Evolutionary conservation across 2,113 vertebrate genomes (phyloP).

Genomic region (Corythaeola cristata): DNA sequence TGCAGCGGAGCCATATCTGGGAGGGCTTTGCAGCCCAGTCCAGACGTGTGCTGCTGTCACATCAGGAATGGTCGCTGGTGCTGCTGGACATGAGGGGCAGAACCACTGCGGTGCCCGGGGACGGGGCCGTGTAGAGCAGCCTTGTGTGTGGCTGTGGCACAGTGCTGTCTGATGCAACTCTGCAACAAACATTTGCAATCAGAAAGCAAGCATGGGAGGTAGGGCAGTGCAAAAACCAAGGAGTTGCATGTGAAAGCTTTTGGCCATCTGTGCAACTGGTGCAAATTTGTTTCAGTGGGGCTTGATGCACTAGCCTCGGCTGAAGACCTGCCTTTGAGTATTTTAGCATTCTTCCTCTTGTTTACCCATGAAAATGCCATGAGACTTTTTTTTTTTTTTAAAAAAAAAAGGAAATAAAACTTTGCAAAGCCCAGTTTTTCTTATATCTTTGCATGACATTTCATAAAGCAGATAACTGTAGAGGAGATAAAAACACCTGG

Average conservation of each 20-base stretch:
- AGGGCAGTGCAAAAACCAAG: not conserved
- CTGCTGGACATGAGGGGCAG: not conserved
- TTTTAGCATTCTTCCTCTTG: not conserved
- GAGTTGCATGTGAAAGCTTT: not conserved
- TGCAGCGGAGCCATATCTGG: not conserved
- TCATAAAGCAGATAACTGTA: not conserved
- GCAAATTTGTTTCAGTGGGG: not conserved
- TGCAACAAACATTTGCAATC: not conserved
- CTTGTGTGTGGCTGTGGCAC: not conserved
- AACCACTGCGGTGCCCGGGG: fast-evolving
- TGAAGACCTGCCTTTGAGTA: not conserved
- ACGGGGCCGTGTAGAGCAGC: too few species aligned
- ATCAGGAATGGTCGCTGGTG: not conserved
- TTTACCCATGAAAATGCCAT: not conserved
- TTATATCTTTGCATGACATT: not conserved
- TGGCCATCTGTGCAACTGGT: not conserved
- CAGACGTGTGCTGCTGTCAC: not conserved
- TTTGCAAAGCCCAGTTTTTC: not conserved
- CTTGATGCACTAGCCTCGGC: not conserved
- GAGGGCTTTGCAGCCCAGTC: not conserved
- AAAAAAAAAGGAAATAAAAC: not conserved
- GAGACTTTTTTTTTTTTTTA: not conserved
- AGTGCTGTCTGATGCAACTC: not conserved
- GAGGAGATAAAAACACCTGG: not conserved
- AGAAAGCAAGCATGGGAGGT: not conserved